Evolutionary conservation across 64 coral and sea anemone genomes (phyloP).

Genomic region (Catalaphyllia jardinei): DNA sequence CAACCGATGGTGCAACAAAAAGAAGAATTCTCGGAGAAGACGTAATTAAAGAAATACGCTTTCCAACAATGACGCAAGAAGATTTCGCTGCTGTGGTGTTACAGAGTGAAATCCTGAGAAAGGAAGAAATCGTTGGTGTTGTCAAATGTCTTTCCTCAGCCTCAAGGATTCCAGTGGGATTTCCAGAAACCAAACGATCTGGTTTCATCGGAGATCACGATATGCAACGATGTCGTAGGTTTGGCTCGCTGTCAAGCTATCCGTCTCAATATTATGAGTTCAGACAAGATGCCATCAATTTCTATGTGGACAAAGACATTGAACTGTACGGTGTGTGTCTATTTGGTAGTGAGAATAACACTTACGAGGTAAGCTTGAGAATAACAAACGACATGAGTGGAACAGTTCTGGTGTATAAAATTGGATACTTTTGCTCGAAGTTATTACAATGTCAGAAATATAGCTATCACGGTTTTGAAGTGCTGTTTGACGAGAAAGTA

Average conservation of each 20-base stretch:
- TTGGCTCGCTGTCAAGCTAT: neutral
- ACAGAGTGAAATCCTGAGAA: no score
- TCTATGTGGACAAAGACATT: neutral
- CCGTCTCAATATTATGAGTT: neutral
- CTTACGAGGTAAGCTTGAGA: neutral
- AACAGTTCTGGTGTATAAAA: neutral
- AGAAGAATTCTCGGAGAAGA: no score
- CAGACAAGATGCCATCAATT: neutral
- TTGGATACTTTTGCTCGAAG: neutral
- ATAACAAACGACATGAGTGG: no score
- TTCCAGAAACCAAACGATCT: no score
- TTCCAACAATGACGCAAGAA: no score
- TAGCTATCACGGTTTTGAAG: slow-evolving; percentile 1
- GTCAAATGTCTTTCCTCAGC: no score
- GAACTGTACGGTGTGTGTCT: neutral
- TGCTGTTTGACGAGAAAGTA: neutral
- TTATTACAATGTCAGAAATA: neutral
- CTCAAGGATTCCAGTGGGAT: no score
- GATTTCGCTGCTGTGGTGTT: no score
- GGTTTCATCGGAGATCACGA: neutral
- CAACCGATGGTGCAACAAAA: no score
- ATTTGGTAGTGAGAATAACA: neutral
- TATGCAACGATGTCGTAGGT: neutral
- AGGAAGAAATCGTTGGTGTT: no score
- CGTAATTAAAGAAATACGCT: no score